These are phyloP conservation scores for Drosophila koepferae DNA, from an alignment of 2,888 invertebrate species.

Conservation along the genomic window DNA sequence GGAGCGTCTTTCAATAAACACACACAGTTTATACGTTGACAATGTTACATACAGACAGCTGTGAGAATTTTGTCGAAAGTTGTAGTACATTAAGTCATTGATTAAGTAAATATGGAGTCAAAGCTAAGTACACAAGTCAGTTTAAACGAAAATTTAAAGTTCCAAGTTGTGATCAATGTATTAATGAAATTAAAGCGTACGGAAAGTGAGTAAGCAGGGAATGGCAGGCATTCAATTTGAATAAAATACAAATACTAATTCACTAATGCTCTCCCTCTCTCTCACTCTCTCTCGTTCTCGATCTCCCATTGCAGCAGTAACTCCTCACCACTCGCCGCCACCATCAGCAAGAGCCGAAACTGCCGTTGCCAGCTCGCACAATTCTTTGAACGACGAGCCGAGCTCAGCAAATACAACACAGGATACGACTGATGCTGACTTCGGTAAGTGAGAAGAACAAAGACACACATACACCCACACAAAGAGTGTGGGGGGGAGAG, in stretches of 20 bases:
- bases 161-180: constrained; percentile 25
- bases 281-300: background rate
- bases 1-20: background rate
- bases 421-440: constrained; percentile 68
- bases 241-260: background rate
- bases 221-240: background rate
- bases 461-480: background rate
- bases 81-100: background rate
- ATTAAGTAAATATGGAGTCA: constrained; percentile 17
- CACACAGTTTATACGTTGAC: background rate
- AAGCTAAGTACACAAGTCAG: background rate
- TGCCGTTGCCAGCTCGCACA: constrained; percentile 45
- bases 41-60: background rate
- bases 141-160: constrained; percentile 29
- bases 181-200: constrained; percentile 1
- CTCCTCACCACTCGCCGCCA: constrained; percentile 74
- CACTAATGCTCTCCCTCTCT: background rate
- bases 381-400: constrained; percentile 58
- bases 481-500: background rate
- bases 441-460: constrained; percentile 78
- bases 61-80: constrained; percentile 12
- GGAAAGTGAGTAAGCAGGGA: constrained; percentile 11
- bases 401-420: constrained; percentile 71
- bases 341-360: constrained; percentile 53
- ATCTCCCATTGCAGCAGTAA: constrained; percentile 41